Evolutionary conservation across 2,888 invertebrate genomes (phyloP).

Genomic region (Rhimphoctona megacephalus): DNA sequence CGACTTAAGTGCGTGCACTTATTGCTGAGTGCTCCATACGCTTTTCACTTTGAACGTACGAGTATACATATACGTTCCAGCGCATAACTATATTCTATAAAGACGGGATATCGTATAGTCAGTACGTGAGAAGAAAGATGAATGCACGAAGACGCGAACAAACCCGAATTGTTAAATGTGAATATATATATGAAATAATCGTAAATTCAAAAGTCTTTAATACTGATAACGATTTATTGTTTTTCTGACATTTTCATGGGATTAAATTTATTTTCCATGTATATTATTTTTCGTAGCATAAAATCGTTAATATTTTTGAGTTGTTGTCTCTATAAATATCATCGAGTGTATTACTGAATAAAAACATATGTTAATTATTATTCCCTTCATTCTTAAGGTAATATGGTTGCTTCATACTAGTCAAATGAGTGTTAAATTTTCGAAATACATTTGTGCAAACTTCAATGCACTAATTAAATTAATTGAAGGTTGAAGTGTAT

Average conservation of each 20-base stretch:
- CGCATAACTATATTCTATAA: constrained; percentile 16
- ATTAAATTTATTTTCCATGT: too few species aligned
- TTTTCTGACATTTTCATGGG: neutral
- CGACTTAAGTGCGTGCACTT: constrained; percentile 67
- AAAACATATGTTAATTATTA: too few species aligned
- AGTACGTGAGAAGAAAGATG: constrained; percentile 59
- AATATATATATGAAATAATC: neutral
- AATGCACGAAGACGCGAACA: constrained; percentile 36
- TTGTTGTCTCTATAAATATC: too few species aligned
- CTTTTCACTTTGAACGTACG: constrained; percentile 55
- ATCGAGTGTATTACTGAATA: too few species aligned
- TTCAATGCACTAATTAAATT: too few species aligned
- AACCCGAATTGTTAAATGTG: constrained; percentile 4
- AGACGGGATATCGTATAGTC: neutral
- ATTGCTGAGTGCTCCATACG: constrained; percentile 65
- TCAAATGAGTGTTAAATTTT: too few species aligned
- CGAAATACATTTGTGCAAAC: too few species aligned
- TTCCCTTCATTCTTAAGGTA: too few species aligned
- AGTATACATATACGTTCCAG: constrained; percentile 36
- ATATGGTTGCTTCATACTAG: too few species aligned
- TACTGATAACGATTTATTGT: neutral
- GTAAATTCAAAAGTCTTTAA: constrained; percentile 22
- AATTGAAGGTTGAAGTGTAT: too few species aligned
- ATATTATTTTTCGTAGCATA: neutral
- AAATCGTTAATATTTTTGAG: neutral